Conservation (phyloP, 2,113 vertebrate species). For the Cyanoliseus patagonus region DNA sequence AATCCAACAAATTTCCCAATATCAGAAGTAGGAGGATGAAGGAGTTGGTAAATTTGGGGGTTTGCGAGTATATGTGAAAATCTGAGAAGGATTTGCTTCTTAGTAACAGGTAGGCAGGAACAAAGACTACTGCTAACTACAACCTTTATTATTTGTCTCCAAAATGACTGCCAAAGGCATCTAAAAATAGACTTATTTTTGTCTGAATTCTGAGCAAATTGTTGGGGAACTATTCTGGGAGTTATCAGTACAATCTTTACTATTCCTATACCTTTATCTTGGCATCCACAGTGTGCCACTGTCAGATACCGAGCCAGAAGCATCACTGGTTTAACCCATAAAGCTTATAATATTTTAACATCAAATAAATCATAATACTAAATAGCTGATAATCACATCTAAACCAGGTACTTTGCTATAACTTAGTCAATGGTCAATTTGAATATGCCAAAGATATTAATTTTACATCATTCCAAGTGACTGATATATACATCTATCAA, state of each 20-base stretch:
- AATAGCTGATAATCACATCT: neutral
- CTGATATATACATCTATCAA: neutral
- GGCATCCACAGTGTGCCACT: neutral
- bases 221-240: neutral
- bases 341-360: neutral
- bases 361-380: neutral
- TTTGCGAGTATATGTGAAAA: neutral
- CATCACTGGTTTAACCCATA: neutral
- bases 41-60: neutral
- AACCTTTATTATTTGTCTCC: conserved; percentile 22
- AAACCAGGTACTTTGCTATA: neutral
- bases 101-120: neutral
- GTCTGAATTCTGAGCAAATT: neutral
- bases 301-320: neutral
- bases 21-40: neutral
- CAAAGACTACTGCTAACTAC: neutral
- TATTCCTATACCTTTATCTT: neutral
- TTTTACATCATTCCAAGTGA: neutral
- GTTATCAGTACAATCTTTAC: neutral
- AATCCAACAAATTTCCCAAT: neutral
- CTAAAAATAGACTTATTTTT: conserved; percentile 4
- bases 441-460: neutral
- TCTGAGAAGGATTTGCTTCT: neutral
- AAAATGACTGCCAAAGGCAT: neutral
- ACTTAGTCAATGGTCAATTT: neutral